A percentile compares a stretch with the other conserved stretches of the same genome.
phyloP scores from a whole-genome alignment of 2,797 vertebrate species.

The Rallus crepitans region DNA sequence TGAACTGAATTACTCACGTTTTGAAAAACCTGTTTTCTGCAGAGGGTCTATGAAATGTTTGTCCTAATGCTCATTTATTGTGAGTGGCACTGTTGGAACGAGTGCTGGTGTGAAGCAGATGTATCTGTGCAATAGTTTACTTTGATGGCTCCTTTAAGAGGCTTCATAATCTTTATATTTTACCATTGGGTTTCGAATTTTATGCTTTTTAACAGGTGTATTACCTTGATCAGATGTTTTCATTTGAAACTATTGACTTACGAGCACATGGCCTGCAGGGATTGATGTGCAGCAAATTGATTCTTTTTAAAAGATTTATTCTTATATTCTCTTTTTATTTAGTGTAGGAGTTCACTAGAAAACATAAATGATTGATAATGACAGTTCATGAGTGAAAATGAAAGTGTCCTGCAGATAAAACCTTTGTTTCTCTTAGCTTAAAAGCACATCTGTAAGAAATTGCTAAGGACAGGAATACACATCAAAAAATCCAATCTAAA shows the following conservation, averaged over 20 bases:
- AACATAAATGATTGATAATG: constrained; percentile 71
- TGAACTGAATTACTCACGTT: constrained; percentile 37
- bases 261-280: constrained; percentile 78
- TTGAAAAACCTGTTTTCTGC: constrained; percentile 44
- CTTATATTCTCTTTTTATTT: constrained; percentile 74
- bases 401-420: constrained; percentile 55
- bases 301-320: constrained; percentile 76
- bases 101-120: constrained; percentile 73
- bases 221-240: constrained; percentile 81
- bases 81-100: constrained; percentile 75
- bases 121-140: constrained; percentile 80
- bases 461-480: background rate
- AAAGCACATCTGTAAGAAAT: constrained; percentile 45
- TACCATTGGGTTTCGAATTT: constrained; percentile 78
- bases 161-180: constrained; percentile 82
- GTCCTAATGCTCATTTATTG: constrained; percentile 77
- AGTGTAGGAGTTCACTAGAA: constrained; percentile 41
- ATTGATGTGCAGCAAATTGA: constrained; percentile 76
- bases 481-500: constrained; percentile 53
- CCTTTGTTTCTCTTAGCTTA: constrained; percentile 54
- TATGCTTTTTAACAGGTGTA: constrained; percentile 81
- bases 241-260: constrained; percentile 83
- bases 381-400: constrained; percentile 53
- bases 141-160: constrained; percentile 82
- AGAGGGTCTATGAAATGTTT: constrained; percentile 69